Conservation (phyloP, 1,140 invertebrate genomes). For the Scaptomyza graminum region DNA sequence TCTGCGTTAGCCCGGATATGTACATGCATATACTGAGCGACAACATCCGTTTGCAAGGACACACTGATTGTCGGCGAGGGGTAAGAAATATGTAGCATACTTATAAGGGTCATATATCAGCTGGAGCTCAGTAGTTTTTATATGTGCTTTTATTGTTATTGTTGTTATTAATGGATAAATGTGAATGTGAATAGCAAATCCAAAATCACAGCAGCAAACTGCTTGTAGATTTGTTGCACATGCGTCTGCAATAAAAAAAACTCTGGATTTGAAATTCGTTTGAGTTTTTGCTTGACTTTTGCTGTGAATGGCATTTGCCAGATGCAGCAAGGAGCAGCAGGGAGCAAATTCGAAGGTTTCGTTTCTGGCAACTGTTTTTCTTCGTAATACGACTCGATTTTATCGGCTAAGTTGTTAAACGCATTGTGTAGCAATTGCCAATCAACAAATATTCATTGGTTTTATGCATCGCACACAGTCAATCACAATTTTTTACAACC, state of each 20-base stretch:
- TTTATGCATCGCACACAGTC: slow-evolving; percentile 36
- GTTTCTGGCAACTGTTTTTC: neutral
- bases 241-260: slow-evolving; percentile 23
- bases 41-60: neutral
- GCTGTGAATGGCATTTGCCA: neutral
- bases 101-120: slow-evolving; percentile 35
- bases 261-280: slow-evolving; percentile 16
- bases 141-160: neutral
- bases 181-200: slow-evolving; percentile 51
- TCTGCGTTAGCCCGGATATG: neutral
- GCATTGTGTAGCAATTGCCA: slow-evolving; percentile 27
- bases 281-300: slow-evolving; percentile 4
- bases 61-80: neutral
- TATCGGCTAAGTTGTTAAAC: slow-evolving; percentile 15
- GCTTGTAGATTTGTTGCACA: too few species aligned
- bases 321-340: slow-evolving; percentile 1
- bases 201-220: too few species aligned
- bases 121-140: slow-evolving; percentile 14
- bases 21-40: neutral
- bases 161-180: slow-evolving; percentile 53
- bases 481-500: too few species aligned
- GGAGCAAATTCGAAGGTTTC: slow-evolving; percentile 1
- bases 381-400: slow-evolving; percentile 26
- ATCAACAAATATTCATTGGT: slow-evolving; percentile 45
- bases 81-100: slow-evolving; percentile 29